Evolutionary conservation across 2,888 invertebrate genomes (phyloP).

Genomic region (Diarsia brunnea): DNA sequence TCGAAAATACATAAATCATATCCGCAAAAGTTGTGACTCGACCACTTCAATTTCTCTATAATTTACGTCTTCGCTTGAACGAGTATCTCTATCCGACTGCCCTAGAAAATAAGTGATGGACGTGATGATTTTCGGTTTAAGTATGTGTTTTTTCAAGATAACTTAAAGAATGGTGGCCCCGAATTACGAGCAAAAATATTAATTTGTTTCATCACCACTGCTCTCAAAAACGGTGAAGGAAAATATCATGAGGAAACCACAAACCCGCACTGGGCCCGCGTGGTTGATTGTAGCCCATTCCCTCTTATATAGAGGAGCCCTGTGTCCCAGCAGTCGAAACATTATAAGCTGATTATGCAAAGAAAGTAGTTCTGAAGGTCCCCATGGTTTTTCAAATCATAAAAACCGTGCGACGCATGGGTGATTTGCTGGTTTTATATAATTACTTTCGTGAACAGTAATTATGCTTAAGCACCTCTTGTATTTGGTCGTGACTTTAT

Average conservation of each 20-base stretch:
- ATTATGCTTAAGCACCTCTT: neutral
- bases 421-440: neutral
- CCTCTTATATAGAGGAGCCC: too few relatives aligned
- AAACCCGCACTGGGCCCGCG: too few relatives aligned
- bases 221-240: too few relatives aligned
- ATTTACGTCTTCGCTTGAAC: conserved; percentile 54
- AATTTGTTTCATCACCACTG: too few relatives aligned
- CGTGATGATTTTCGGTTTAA: neutral
- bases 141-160: neutral
- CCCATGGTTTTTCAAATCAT: neutral
- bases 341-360: too few relatives aligned
- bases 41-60: conserved; percentile 50
- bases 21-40: conserved; percentile 41
- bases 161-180: too few relatives aligned
- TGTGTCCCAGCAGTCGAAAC: too few relatives aligned
- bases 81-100: neutral
- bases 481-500: neutral
- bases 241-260: too few relatives aligned
- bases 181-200: too few relatives aligned
- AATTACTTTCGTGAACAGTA: neutral
- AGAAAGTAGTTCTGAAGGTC: neutral
- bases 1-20: conserved; percentile 56
- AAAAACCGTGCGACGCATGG: neutral
- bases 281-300: too few relatives aligned
- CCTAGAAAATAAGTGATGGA: neutral